Conservation (phyloP, 2,888 invertebrate species). For the Imbricaverruca yamaguchii region DNA sequence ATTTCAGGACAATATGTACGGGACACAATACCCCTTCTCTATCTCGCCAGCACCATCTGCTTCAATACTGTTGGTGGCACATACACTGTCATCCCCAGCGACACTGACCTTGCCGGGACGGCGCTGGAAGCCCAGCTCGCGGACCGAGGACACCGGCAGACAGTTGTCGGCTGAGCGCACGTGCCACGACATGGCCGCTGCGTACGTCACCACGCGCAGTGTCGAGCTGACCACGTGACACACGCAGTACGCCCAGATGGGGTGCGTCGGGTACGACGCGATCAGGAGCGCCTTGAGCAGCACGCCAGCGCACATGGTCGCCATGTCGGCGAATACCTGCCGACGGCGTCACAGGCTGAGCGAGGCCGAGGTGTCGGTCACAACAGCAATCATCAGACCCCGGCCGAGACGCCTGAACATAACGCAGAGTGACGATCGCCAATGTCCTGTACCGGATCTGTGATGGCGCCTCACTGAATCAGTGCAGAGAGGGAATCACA, state of each 20-base stretch:
- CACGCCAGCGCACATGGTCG: not conserved
- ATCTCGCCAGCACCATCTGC: too few relatives aligned
- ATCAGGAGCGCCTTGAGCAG: slow-evolving; percentile 2
- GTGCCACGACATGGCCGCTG: not conserved
- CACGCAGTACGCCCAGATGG: slow-evolving; percentile 21
- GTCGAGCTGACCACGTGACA: not conserved
- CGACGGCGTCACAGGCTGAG: not conserved
- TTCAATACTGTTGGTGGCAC: too few relatives aligned
- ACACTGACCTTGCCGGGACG: not conserved
- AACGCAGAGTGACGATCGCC: too few relatives aligned
- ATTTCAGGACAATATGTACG: too few relatives aligned
- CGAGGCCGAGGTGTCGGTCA: not conserved
- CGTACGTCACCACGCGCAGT: not conserved
- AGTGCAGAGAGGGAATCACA: too few relatives aligned
- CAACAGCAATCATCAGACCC: not conserved
- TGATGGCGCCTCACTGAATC: too few relatives aligned
- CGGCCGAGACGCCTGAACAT: too few relatives aligned
- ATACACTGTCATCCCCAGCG: not conserved
- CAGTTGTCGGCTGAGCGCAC: not conserved
- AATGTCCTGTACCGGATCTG: too few relatives aligned
- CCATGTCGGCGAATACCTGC: slow-evolving; percentile 3
- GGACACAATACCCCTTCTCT: too few relatives aligned
- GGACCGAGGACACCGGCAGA: not conserved
- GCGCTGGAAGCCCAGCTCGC: not conserved
- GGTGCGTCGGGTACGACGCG: not conserved